phyloP scores from a whole-genome alignment of 2,888 invertebrate genomes.

The Xylota segnis region DNA sequence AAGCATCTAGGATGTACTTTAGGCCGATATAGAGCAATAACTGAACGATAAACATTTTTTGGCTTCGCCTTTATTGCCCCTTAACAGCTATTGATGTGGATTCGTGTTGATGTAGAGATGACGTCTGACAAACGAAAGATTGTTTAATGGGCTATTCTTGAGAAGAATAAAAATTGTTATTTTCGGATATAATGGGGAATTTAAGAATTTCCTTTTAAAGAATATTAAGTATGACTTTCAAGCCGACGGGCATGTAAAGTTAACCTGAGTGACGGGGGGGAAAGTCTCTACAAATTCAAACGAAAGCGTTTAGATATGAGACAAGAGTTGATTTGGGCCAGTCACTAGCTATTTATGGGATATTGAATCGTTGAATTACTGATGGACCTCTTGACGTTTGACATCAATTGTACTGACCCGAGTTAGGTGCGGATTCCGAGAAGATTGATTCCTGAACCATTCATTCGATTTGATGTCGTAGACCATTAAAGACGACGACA shows the following conservation, averaged over 20 bases:
- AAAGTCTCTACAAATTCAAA: background rate
- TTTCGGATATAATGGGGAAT: background rate
- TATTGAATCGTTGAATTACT: background rate
- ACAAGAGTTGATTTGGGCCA: background rate
- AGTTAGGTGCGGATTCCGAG: background rate
- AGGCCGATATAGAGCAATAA: background rate
- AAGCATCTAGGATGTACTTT: slow-evolving; percentile 2
- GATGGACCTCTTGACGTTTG: background rate
- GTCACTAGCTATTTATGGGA: background rate
- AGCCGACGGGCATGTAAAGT: background rate
- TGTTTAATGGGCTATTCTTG: slow-evolving; percentile 20
- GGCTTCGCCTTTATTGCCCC: slow-evolving; percentile 11
- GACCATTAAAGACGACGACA: too few species aligned
- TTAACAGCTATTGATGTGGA: slow-evolving; percentile 22
- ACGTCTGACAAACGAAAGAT: slow-evolving; percentile 7
- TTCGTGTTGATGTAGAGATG: slow-evolving; percentile 20
- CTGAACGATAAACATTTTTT: slow-evolving; percentile 6
- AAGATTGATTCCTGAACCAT: too few species aligned
- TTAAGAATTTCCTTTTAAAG: background rate
- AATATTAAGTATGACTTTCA: background rate
- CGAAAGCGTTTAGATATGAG: background rate
- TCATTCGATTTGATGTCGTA: background rate
- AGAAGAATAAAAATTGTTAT: slow-evolving; percentile 7
- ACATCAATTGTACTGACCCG: background rate
- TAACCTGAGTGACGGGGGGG: background rate